Conservation (phyloP, 2,797 vertebrate genomes). For the Ceryle rudis region DNA sequence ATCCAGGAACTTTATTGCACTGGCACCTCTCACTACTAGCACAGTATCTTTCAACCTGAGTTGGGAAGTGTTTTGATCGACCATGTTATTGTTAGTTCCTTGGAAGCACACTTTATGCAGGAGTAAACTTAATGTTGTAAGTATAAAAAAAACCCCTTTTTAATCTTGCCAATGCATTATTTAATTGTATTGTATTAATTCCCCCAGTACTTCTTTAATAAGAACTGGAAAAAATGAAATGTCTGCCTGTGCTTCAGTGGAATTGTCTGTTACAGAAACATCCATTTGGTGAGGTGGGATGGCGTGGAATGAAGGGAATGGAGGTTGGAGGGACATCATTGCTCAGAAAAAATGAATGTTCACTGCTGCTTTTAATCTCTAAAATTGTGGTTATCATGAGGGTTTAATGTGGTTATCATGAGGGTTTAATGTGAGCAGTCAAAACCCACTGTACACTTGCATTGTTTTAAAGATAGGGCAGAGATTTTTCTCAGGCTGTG, state of each 20-base stretch:
- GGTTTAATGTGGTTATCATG: background rate
- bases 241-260: background rate
- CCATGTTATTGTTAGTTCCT: background rate
- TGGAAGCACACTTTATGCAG: background rate
- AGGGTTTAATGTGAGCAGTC: background rate
- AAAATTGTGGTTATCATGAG: background rate
- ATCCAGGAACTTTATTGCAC: background rate
- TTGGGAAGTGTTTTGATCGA: background rate
- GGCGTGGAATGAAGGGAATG: background rate
- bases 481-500: background rate
- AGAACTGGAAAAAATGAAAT: background rate
- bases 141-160: background rate
- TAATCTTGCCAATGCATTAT: background rate
- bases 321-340: background rate
- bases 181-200: no score
- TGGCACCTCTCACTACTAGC: background rate
- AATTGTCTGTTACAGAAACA: background rate
- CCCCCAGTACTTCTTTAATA: background rate
- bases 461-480: background rate
- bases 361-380: background rate
- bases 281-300: background rate
- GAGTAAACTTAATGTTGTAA: background rate
- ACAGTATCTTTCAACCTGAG: background rate
- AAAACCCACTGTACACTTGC: background rate
- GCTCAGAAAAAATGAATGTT: background rate